phyloP scores from a whole-genome alignment of 2,113 vertebrate species.

The Glaucomys volans region DNA sequence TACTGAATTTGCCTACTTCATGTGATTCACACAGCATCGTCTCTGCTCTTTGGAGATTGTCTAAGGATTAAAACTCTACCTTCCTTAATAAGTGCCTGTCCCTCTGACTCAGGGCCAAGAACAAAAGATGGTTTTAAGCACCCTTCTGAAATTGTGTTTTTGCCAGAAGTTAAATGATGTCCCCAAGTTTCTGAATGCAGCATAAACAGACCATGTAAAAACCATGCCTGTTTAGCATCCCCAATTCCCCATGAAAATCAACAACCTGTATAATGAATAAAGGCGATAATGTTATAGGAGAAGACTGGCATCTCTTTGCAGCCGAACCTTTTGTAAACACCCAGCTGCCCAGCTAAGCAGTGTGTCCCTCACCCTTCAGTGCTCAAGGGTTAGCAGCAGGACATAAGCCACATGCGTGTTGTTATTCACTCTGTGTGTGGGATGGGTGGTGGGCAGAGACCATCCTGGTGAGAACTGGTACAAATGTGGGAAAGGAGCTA shows the following conservation, averaged over 20 bases:
- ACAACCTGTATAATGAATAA: slow-evolving; percentile 16
- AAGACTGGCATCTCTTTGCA: slow-evolving; percentile 48
- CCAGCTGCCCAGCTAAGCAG: not conserved
- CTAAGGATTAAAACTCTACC: slow-evolving; percentile 17
- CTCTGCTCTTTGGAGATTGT: not conserved
- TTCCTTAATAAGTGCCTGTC: not conserved
- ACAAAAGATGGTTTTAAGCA: slow-evolving; percentile 27
- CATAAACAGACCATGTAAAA: slow-evolving; percentile 26
- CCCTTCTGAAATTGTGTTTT: not conserved
- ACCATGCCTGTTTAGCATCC: not conserved
- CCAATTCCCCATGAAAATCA: not conserved
- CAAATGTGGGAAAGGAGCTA: not conserved
- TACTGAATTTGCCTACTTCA: not conserved
- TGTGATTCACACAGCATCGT: not conserved
- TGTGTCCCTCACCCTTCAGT: not conserved
- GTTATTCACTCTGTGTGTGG: slow-evolving; percentile 40
- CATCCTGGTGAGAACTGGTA: not conserved
- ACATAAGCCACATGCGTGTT: not conserved
- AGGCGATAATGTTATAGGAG: slow-evolving; percentile 34
- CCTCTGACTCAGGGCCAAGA: not conserved
- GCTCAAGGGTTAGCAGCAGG: not conserved
- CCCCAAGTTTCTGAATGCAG: slow-evolving; percentile 45
- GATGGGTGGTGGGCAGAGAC: not conserved
- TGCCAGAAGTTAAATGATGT: slow-evolving; percentile 37
- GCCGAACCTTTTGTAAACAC: slow-evolving; percentile 57